These are phyloP conservation scores for Spicauda simplicius DNA, from an alignment of 2,888 invertebrate species.

Conservation along the genomic window DNA sequence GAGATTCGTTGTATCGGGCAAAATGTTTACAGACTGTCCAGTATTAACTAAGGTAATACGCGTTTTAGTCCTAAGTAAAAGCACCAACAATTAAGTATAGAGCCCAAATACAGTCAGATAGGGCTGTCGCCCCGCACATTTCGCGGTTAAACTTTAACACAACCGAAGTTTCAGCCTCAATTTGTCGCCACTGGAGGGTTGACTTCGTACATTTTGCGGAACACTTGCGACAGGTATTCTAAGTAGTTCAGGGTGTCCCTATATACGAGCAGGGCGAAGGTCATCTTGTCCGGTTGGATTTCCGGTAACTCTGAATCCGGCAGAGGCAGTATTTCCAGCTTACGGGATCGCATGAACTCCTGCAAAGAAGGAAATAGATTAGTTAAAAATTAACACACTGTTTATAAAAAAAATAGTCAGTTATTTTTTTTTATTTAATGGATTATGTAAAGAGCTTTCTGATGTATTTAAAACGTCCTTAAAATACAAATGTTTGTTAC, in stretches of 20 bases:
- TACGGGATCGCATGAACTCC: conserved; percentile 68
- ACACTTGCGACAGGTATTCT: conserved; percentile 69
- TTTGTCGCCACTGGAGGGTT: conserved; percentile 45
- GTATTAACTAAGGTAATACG: conserved; percentile 41
- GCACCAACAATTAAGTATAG: conserved; percentile 49
- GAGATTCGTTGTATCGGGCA: conserved; percentile 52
- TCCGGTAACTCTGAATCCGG: conserved; percentile 62
- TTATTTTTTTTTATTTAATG: neutral
- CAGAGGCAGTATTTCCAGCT: conserved; percentile 61
- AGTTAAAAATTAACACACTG: too few species aligned
- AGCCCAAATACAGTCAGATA: conserved; percentile 42
- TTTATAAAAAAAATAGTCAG: conserved; percentile 10
- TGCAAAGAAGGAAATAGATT: conserved; percentile 57
- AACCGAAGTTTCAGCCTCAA: conserved; percentile 51
- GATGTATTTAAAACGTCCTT: too few species aligned
- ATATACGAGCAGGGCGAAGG: conserved; percentile 62
- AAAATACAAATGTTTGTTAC: too few species aligned
- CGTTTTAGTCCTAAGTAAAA: conserved; percentile 46
- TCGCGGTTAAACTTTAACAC: conserved; percentile 49
- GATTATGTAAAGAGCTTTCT: too few species aligned
- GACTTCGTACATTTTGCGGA: conserved; percentile 61
- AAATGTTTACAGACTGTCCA: conserved; percentile 49
- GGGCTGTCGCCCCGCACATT: conserved; percentile 42
- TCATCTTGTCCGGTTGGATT: conserved; percentile 54
- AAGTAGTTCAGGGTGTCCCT: conserved; percentile 73